phyloP scores from a whole-genome alignment of 2,888 invertebrate genomes.

The Mystacides longicornis region DNA sequence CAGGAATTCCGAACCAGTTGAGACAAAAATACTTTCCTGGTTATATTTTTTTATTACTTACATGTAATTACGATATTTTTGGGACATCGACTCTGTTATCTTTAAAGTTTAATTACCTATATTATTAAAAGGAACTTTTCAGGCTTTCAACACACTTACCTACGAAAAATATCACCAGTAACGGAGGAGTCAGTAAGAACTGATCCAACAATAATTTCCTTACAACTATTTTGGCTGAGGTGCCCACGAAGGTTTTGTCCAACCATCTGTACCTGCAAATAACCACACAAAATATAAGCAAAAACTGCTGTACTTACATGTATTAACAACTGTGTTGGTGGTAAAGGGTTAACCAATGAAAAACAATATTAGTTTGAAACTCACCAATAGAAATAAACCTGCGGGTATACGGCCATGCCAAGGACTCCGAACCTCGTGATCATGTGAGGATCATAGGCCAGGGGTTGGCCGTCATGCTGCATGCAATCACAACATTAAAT shows the following conservation, averaged over 20 bases:
- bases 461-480: constrained; percentile 27
- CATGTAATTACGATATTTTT: too few species aligned
- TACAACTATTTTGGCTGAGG: constrained; percentile 50
- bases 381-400: constrained; percentile 30
- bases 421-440: constrained; percentile 29
- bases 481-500: constrained; percentile 13
- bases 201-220: constrained; percentile 71
- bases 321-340: too few species aligned
- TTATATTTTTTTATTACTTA: too few species aligned
- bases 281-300: neutral
- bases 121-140: too few species aligned
- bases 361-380: constrained; percentile 11
- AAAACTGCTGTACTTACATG: neutral
- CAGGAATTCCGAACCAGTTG: too few species aligned
- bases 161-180: constrained; percentile 63
- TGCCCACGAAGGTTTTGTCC: constrained; percentile 63
- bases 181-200: constrained; percentile 64
- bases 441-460: constrained; percentile 28
- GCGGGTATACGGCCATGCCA: constrained; percentile 29
- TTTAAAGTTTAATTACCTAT: too few species aligned
- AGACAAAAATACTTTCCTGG: too few species aligned
- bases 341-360: neutral
- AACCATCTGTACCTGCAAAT: constrained; percentile 69
- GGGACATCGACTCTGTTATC: too few species aligned
- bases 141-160: too few species aligned